A percentile compares a stretch with the other conserved stretches of the same genome.
These are phyloP conservation scores for Dicentrarchus labrax DNA, from an alignment of 2,113 vertebrate species.

Conservation along the genomic window DNA sequence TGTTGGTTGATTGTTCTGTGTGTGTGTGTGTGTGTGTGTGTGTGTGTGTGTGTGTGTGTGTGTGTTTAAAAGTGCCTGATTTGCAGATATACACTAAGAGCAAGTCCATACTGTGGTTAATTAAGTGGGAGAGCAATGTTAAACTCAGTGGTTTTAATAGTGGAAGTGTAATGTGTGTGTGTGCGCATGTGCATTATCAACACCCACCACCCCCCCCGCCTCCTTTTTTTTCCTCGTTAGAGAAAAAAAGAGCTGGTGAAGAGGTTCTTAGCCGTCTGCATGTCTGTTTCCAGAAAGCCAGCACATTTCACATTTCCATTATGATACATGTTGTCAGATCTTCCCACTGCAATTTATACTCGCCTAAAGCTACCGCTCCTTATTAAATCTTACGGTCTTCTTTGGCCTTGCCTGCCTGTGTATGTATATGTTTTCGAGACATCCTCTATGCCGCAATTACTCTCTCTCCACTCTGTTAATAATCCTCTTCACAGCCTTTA, in stretches of 20 bases:
- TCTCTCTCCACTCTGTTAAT: slow-evolving; percentile 51
- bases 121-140: slow-evolving; percentile 82
- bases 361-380: slow-evolving; percentile 73
- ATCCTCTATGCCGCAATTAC: slow-evolving; percentile 59
- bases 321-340: slow-evolving; percentile 80
- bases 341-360: slow-evolving; percentile 76
- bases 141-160: slow-evolving; percentile 82
- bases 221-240: slow-evolving; percentile 67
- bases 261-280: slow-evolving; percentile 73
- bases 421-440: slow-evolving; percentile 46
- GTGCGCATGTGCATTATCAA: slow-evolving; percentile 54
- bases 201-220: slow-evolving; percentile 3
- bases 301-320: slow-evolving; percentile 79
- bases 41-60: slow-evolving; percentile 25
- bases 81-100: slow-evolving; percentile 79
- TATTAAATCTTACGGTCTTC: slow-evolving; percentile 73
- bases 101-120: slow-evolving; percentile 80
- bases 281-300: slow-evolving; percentile 75
- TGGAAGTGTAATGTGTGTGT: slow-evolving; percentile 32
- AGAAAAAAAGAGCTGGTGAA: slow-evolving; percentile 68
- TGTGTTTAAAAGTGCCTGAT: slow-evolving; percentile 76
- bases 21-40: slow-evolving; percentile 46
- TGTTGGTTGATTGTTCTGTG: slow-evolving; percentile 71
- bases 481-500: slow-evolving; percentile 55
- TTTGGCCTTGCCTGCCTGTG: slow-evolving; percentile 45